These are phyloP conservation scores for Liasis olivaceus DNA, from an alignment of 2,797 vertebrate species.

Conservation along the genomic window DNA sequence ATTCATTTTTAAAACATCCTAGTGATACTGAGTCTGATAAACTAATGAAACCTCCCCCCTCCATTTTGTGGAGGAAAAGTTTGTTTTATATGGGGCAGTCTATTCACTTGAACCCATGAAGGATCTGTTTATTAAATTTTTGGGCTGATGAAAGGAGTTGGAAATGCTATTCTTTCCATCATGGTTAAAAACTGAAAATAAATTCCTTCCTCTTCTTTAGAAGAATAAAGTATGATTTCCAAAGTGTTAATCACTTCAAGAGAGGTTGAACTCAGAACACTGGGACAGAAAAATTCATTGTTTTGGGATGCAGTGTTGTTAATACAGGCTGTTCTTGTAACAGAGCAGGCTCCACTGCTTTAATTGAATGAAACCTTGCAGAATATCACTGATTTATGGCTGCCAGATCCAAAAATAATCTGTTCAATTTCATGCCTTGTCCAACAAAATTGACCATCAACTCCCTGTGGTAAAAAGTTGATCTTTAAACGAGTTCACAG, in stretches of 20 bases:
- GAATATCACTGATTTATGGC: slow-evolving; percentile 45
- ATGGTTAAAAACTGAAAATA: background rate
- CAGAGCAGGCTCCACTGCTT: slow-evolving; percentile 1
- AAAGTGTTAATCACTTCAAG: background rate
- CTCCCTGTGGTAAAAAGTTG: background rate
- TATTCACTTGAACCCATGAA: background rate
- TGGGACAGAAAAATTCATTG: background rate
- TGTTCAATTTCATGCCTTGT: slow-evolving; percentile 38
- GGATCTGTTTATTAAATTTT: background rate
- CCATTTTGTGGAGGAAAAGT: background rate
- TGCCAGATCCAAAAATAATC: slow-evolving; percentile 9
- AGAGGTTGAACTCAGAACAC: fast-evolving
- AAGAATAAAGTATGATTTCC: background rate
- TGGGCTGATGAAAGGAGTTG: background rate
- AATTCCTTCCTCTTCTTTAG: background rate
- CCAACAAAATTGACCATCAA: slow-evolving; percentile 39
- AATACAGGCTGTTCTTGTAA: background rate
- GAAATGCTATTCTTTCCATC: background rate
- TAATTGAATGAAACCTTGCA: background rate
- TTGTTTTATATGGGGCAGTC: background rate
- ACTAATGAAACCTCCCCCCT: background rate
- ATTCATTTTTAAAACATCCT: background rate
- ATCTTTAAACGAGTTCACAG: background rate
- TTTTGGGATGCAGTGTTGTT: background rate
- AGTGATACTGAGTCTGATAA: background rate